phyloP scores from a whole-genome alignment of 2,797 vertebrate species.

The Dicrostonyx torquatus region DNA sequence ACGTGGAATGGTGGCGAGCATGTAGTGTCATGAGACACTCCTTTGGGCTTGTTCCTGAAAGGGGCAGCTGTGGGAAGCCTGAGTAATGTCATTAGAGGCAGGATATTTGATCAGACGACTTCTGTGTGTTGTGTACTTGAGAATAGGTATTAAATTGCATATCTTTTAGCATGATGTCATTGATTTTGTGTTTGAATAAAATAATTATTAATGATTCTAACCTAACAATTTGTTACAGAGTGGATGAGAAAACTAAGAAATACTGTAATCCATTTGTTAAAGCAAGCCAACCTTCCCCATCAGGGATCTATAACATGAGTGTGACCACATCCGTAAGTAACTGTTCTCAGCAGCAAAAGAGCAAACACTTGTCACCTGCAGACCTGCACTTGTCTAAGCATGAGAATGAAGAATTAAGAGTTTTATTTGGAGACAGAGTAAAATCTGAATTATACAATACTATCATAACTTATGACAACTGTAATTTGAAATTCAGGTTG shows the following conservation, averaged over 20 bases:
- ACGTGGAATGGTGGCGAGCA: not conserved
- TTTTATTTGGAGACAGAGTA: constrained; percentile 37
- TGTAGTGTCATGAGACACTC: not conserved
- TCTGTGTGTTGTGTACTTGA: not conserved
- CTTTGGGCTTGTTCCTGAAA: constrained; percentile 20
- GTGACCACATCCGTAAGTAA: constrained; percentile 85
- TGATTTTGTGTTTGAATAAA: constrained; percentile 52
- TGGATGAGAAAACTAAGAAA: constrained; percentile 87
- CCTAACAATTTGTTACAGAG: constrained; percentile 81
- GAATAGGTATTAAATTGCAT: not conserved
- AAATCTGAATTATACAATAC: constrained; percentile 1
- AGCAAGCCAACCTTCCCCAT: constrained; percentile 82
- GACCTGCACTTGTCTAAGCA: not conserved
- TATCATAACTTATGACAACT: not conserved
- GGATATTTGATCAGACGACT: not conserved
- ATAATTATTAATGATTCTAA: constrained; percentile 53
- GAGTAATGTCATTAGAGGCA: not conserved
- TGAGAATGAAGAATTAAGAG: constrained; percentile 16
- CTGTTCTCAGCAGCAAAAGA: constrained; percentile 14
- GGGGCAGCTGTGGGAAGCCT: not conserved
- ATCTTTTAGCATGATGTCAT: not conserved
- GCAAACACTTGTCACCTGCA: not conserved
- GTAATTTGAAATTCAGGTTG: constrained; percentile 22
- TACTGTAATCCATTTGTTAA: constrained; percentile 83
- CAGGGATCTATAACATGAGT: constrained; percentile 78